Conservation (phyloP, 92 coral and sea anemone species). For the Epizoanthus ramosus region DNA sequence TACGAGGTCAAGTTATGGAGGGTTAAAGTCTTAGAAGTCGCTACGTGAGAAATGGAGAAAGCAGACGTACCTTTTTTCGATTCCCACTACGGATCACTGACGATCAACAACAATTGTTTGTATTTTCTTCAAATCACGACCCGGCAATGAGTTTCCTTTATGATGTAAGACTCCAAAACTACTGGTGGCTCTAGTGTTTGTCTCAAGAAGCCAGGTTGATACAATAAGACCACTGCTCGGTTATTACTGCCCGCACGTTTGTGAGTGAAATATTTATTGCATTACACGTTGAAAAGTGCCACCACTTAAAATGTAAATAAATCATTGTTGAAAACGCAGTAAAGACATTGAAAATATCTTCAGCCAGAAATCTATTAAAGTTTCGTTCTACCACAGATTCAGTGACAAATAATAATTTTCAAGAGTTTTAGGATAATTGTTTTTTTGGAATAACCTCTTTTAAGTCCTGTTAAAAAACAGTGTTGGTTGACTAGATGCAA, state of each 20-base stretch:
- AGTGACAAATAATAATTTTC: no score
- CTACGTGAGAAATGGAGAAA: not conserved
- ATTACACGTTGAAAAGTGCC: constrained; percentile 24
- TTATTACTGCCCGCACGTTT: not conserved
- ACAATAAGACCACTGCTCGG: constrained; percentile 25
- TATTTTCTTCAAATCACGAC: constrained; percentile 39
- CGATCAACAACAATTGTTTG: constrained; percentile 32
- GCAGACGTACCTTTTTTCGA: constrained; percentile 18
- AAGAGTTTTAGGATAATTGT: no score
- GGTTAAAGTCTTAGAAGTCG: not conserved
- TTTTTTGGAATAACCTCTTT: no score
- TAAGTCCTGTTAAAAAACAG: no score
- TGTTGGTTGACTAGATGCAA: no score
- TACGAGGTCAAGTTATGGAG: not conserved
- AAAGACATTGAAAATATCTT: no score
- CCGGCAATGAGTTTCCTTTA: constrained; percentile 22
- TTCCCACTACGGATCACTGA: constrained; percentile 31
- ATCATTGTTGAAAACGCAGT: no score
- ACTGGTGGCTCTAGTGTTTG: constrained; percentile 39
- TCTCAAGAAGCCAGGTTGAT: not conserved
- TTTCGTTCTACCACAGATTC: no score
- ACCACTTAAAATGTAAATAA: not conserved
- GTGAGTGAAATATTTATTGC: constrained; percentile 29
- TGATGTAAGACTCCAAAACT: constrained; percentile 35
- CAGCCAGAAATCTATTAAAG: no score